Conservation (phyloP, 2,797 vertebrate genomes). For the Chrosomus eos region DNA sequence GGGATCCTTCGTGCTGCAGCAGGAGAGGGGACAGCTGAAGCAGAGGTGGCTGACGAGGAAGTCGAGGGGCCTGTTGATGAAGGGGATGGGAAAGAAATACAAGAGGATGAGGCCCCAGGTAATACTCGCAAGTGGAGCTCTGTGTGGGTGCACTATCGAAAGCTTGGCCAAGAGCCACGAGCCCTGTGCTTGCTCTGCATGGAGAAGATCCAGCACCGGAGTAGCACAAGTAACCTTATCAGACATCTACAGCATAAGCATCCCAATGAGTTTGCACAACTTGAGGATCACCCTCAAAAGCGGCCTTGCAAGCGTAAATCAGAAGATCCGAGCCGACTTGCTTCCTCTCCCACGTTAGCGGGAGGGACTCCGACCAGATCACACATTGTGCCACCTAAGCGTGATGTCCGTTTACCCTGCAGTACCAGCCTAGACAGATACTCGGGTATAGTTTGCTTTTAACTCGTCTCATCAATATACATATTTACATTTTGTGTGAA, state of each 20-base stretch:
- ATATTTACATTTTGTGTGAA: not conserved
- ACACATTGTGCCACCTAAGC: constrained; percentile 4
- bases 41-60: constrained; percentile 44
- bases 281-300: constrained; percentile 53
- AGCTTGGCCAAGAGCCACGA: constrained; percentile 64
- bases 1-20: constrained; percentile 56
- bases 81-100: constrained; percentile 21
- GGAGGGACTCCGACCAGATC: constrained; percentile 19
- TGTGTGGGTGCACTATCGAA: constrained; percentile 74
- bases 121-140: constrained; percentile 66
- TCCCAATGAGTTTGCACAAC: constrained; percentile 65
- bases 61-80: constrained; percentile 45
- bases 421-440: constrained; percentile 47
- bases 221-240: constrained; percentile 73
- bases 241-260: constrained; percentile 77
- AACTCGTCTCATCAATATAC: not conserved
- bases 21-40: constrained; percentile 35
- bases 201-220: constrained; percentile 70
- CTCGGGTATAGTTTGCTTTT: constrained; percentile 59
- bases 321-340: constrained; percentile 32
- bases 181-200: constrained; percentile 73
- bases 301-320: constrained; percentile 38
- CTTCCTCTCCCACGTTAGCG: constrained; percentile 21
- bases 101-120: constrained; percentile 33
- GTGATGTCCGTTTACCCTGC: constrained; percentile 22